Percentiles rank a stretch among this genome's conserved stretches.
Evolutionary conservation across 2,113 vertebrate species (phyloP).

Genomic region (Cromileptes altivelis): DNA sequence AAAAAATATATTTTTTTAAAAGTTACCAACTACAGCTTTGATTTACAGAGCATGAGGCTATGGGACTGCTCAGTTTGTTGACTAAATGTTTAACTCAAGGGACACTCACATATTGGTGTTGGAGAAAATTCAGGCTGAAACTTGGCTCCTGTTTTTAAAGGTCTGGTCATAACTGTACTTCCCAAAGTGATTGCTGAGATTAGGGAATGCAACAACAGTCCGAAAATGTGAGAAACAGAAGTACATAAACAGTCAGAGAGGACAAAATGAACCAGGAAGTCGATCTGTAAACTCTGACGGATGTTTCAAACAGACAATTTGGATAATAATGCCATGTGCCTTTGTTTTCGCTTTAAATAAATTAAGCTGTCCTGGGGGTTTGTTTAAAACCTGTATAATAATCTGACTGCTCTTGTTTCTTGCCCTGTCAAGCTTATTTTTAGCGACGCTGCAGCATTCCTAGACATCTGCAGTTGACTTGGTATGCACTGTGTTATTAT

Average conservation of each 20-base stretch:
- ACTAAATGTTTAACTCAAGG: background rate
- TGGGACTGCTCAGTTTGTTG: background rate
- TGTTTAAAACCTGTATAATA: slow-evolving; percentile 12
- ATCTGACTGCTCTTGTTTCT: background rate
- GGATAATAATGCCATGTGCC: background rate
- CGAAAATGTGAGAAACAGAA: background rate
- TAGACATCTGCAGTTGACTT: slow-evolving; percentile 30
- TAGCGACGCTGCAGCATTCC: background rate
- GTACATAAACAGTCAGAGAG: background rate
- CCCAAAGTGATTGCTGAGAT: background rate
- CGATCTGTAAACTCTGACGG: background rate
- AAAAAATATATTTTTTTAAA: too few relatives aligned
- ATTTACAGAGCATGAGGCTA: background rate
- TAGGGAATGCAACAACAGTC: background rate
- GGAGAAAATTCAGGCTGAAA: background rate
- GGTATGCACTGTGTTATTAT: slow-evolving; percentile 20
- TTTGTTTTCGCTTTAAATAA: slow-evolving; percentile 7
- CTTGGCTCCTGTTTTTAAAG: background rate
- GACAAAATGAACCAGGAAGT: slow-evolving; percentile 21
- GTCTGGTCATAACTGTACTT: background rate
- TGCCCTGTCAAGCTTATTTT: background rate
- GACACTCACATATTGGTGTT: background rate
- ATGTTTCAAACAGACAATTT: background rate
- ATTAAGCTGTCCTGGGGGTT: background rate
- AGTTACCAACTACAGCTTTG: too few relatives aligned